These are phyloP conservation scores for Parapristionchus giblindavisi DNA, from an alignment of 2,888 invertebrate species.

Conservation along the genomic window DNA sequence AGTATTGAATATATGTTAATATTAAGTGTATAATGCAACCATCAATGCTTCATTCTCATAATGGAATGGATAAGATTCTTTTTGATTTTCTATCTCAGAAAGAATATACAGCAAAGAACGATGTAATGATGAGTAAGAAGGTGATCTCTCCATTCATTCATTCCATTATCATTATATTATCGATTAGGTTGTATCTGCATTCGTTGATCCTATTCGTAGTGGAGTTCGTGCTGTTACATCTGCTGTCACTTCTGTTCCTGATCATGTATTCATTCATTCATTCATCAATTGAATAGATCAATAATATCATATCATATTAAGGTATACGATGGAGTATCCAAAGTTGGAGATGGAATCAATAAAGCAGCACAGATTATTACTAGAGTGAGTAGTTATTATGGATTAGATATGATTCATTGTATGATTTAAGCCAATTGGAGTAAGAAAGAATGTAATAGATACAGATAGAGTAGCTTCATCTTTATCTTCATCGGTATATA, in stretches of 20 bases:
- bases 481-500: constrained; percentile 8
- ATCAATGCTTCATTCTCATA: constrained; percentile 76
- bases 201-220: constrained; percentile 81
- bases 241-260: constrained; percentile 86
- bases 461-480: constrained; percentile 36
- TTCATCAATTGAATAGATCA: background rate
- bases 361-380: constrained; percentile 77
- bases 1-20: background rate
- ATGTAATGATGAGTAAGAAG: constrained; percentile 54
- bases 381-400: constrained; percentile 41
- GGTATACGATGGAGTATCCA: constrained; percentile 84
- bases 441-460: constrained; percentile 1
- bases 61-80: constrained; percentile 74
- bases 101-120: constrained; percentile 54
- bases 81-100: constrained; percentile 68
- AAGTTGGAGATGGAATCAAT: constrained; percentile 83
- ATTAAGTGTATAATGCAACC: constrained; percentile 75
- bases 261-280: constrained; percentile 74
- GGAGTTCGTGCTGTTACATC: constrained; percentile 82
- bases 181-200: constrained; percentile 75
- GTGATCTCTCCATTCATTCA: background rate
- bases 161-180: background rate
- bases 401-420: background rate
- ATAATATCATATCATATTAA: constrained; percentile 5
- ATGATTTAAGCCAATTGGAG: constrained; percentile 9